Base-by-base conservation (phyloP, 2,888 invertebrate genomes). In the Tiliacea aurago region DNA sequence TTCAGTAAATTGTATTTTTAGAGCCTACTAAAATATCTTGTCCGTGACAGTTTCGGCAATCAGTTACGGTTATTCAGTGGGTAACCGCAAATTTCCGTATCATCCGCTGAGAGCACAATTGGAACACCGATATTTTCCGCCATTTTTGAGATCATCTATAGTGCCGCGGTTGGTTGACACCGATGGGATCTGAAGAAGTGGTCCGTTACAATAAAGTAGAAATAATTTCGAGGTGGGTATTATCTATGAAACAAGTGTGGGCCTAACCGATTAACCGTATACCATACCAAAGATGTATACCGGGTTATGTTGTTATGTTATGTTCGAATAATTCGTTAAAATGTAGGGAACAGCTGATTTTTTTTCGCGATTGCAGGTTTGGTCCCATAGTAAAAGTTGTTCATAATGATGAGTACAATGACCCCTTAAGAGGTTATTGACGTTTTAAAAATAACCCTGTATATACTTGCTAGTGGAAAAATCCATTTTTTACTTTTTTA, bases 31-130 rank as follows among this genome's bases (percentile, higher is more conserved):
- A 81, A 81, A 70, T 43, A 28, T 9, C 53, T n/a, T 45, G n/a
- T 62, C 43, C 53, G 73, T 68, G 73, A 77, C 78, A 82, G 76
- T 84, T 87, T 89, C 63, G 78, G 69, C 78, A 83, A 80, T 89
- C 84, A 89, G 84, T 85, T 85, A 83, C 86, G 84, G 86, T 87
- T 87, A 84, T 70, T 64, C 70, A 73, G 86, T 69, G 90, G 91
- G 80, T 80, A 74, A 87, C 92, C 91, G 90, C 93, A 90, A 90
- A 89, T 88, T 87, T 89, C 90, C 91, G 84, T 84, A 80, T 79
- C 76, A 78, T 74, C 73, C 59, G 43, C 53, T 67, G 58, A 62
- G 43, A 64, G 64, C 65, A 77, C 63, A 72, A 80, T 76, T 72
- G 70, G 64, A 59, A 71, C 76, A 61, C 47, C 68, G 70, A 73